Base-by-base conservation (phyloP, 2,888 invertebrate species). In the Formica aserva region DNA sequence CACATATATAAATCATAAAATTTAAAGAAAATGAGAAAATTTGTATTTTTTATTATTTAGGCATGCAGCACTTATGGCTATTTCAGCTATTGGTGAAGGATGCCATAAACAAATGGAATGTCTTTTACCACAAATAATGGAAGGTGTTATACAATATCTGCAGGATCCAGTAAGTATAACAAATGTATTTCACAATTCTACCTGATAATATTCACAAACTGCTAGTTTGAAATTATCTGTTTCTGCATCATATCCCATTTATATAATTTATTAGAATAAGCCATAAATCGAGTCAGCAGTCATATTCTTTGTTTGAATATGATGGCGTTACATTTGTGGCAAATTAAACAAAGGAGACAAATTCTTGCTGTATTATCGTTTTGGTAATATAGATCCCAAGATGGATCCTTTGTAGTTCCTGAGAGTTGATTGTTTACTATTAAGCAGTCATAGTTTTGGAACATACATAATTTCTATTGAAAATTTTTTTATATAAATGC, bases 1-100 rank as follows among this genome's bases (percentile, higher is more conserved):
- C 1, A 3, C 32, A 38, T 1, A 29, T 55, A n/a, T 32, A 15
- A 55, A 57, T 29, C 15, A 52, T 35, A 1, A 4, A 71, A n/a
- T 35, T 52, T 52, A 11, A 13, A 45, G 2, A 26, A 60, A 22
- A 1, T 15, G 9, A 63, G n/a, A 38, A 11, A 72, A 18, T 48
- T 48, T n/a, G 35, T 15, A 75, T 67, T 82, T 82, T 45, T 52
- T 1, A 15, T 71, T 82, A 91, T 92, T 26, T 90, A 95, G 97
- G n/a, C 98, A 99, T 95, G 99, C 99, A 62, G 99, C 99, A 2
- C 96, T 99, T 55, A 99, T 99, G 99, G 99, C 99, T 0, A 97
- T 99, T 67, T 99, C 99, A 8, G 98, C 99, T 0, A 98, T 99
- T 84, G 99, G 99, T 5, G 99, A 99, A 95, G 99, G 99, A 32